A percentile compares a stretch with the other conserved stretches of the same genome.
phyloP scores from a whole-genome alignment of 2,888 invertebrate species.

The Lasioglossum zephyrum region DNA sequence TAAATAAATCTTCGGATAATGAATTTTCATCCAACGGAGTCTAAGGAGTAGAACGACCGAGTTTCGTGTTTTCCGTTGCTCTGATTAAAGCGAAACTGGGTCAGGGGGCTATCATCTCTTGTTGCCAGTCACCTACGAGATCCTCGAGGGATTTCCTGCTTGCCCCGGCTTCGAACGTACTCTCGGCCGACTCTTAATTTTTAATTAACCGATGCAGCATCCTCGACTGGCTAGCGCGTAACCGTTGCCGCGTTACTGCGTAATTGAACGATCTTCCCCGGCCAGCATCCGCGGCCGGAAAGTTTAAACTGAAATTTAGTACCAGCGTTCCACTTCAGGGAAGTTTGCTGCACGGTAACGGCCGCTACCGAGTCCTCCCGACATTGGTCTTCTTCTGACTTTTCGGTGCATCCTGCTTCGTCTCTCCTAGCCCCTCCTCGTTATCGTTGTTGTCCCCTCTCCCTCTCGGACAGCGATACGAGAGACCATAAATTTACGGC shows the following conservation, averaged over 20 bases:
- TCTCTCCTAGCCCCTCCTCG: slow-evolving; percentile 7
- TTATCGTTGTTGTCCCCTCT: slow-evolving; percentile 4
- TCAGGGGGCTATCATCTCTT: neutral
- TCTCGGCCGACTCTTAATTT: slow-evolving; percentile 67
- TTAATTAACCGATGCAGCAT: slow-evolving; percentile 68
- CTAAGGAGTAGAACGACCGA: neutral
- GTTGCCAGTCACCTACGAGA: neutral
- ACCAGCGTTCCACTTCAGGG: slow-evolving; percentile 58
- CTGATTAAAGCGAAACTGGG: neutral
- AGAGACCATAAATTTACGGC: slow-evolving; percentile 65
- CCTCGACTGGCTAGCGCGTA: slow-evolving; percentile 56
- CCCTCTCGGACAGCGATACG: slow-evolving; percentile 29
- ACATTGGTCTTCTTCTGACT: slow-evolving; percentile 1
- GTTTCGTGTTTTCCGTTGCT: neutral
- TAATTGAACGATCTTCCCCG: slow-evolving; percentile 72
- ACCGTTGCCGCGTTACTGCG: slow-evolving; percentile 60
- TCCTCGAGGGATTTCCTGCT: neutral
- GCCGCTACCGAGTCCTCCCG: neutral
- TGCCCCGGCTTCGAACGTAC: neutral
- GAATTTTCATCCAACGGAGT: neutral
- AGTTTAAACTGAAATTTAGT: slow-evolving; percentile 76
- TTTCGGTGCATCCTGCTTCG: slow-evolving; percentile 15
- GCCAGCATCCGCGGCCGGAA: slow-evolving; percentile 59
- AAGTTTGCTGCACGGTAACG: slow-evolving; percentile 54
- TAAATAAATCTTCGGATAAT: neutral